phyloP scores from a whole-genome alignment of 64 coral and sea anemone genomes.

The Montipora capricornis region DNA sequence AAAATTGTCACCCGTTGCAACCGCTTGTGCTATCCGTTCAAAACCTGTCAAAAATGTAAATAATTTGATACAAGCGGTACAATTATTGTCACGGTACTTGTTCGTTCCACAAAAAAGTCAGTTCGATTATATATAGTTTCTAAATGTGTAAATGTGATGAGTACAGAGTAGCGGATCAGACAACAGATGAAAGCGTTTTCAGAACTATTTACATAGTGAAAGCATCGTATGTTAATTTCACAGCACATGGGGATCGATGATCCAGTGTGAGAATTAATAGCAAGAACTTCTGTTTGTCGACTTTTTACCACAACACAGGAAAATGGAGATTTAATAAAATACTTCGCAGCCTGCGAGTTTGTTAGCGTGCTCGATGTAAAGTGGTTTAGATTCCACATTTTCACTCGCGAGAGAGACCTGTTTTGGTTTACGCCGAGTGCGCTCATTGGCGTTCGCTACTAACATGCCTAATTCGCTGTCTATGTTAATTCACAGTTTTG shows the following conservation, averaged over 20 bases:
- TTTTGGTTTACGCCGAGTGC: background rate
- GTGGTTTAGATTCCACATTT: background rate
- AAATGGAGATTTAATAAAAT: background rate
- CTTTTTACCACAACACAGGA: background rate
- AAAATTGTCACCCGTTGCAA: too few species aligned
- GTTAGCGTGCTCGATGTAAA: too few species aligned
- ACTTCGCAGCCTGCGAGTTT: too few species aligned
- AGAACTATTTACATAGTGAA: conserved; percentile 15
- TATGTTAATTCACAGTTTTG: too few species aligned
- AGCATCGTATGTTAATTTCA: background rate
- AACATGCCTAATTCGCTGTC: background rate
- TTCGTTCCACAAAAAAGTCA: background rate
- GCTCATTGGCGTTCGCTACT: background rate
- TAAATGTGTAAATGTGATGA: conserved; percentile 5
- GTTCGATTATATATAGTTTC: background rate
- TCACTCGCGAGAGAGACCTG: background rate
- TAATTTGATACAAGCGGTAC: too few species aligned
- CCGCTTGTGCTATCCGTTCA: too few species aligned
- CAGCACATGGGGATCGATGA: background rate
- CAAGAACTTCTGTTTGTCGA: background rate
- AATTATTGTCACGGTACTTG: too few species aligned
- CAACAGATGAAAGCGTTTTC: background rate
- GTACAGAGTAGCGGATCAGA: conserved; percentile 3
- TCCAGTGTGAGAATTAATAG: background rate
- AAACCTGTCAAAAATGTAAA: too few species aligned